A percentile compares a stretch with the other conserved stretches of the same genome.
Evolutionary conservation across 2,888 invertebrate species (phyloP).

Genomic region (Drosophila paranaensis): DNA sequence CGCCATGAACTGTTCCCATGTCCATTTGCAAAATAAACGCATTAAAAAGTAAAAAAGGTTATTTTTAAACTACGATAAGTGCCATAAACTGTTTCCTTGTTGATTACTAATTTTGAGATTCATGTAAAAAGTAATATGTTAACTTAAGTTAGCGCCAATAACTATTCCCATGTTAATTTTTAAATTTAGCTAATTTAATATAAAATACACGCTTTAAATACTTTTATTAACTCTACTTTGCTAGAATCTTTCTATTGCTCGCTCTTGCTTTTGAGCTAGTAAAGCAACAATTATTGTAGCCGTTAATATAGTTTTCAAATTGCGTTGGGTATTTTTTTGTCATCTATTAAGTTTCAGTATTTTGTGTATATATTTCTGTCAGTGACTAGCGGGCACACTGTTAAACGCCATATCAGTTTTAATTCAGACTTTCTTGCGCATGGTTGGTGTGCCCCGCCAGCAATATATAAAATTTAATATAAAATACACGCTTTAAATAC

Average conservation of each 20-base stretch:
- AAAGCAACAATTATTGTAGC: not conserved
- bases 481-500: not conserved
- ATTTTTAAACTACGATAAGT: too few relatives aligned
- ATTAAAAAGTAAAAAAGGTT: too few relatives aligned
- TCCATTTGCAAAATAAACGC: too few relatives aligned
- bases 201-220: not conserved
- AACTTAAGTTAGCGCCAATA: not conserved
- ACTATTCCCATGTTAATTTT: slow-evolving; percentile 6
- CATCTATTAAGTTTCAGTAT: not conserved
- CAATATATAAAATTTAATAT: slow-evolving; percentile 13
- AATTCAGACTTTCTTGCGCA: slow-evolving; percentile 60
- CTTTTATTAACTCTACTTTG: not conserved
- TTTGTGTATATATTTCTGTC: slow-evolving; percentile 8
- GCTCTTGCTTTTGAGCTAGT: not conserved
- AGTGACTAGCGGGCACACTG: slow-evolving; percentile 37
- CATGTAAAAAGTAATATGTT: not conserved
- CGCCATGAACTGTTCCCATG: slow-evolving; percentile 1
- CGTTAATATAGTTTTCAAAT: not conserved
- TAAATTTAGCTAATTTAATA: not conserved
- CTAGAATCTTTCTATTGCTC: not conserved
- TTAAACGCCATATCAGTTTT: slow-evolving; percentile 46
- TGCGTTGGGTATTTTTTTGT: too few relatives aligned
- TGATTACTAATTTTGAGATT: too few relatives aligned
- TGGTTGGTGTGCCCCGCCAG: slow-evolving; percentile 33
- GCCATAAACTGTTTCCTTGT: too few relatives aligned